A percentile compares a stretch with the other conserved stretches of the same genome.
Conservation (phyloP, 2,888 invertebrate species). For the Oeneis ivallda region DNA sequence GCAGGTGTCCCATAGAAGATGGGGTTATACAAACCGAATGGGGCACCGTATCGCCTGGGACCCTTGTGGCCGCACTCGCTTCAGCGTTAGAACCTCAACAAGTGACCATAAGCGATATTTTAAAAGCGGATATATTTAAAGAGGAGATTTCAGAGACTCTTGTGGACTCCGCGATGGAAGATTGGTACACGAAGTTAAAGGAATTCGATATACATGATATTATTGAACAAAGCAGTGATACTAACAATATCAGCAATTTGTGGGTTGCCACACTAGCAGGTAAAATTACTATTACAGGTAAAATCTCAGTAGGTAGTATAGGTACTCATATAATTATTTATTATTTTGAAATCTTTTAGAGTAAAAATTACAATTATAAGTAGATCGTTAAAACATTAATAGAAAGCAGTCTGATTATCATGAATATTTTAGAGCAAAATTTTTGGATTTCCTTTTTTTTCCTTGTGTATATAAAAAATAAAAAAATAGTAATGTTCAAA, state of each 20-base stretch:
- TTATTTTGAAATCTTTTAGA: no score
- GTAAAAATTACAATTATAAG: neutral
- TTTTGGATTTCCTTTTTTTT: no score
- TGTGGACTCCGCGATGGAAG: slow-evolving; percentile 61
- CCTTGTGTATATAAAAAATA: neutral
- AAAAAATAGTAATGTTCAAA: slow-evolving; percentile 1
- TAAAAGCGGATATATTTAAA: slow-evolving; percentile 65
- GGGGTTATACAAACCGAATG: slow-evolving; percentile 84
- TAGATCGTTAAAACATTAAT: no score
- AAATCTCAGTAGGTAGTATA: neutral
- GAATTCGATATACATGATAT: slow-evolving; percentile 45
- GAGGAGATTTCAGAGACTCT: slow-evolving; percentile 66
- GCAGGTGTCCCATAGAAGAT: slow-evolving; percentile 84
- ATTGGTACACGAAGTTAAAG: slow-evolving; percentile 66
- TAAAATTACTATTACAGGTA: slow-evolving; percentile 36
- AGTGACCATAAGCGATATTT: slow-evolving; percentile 75
- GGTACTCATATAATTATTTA: no score
- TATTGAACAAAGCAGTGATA: slow-evolving; percentile 37
- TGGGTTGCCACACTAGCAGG: slow-evolving; percentile 84
- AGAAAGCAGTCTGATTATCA: no score
- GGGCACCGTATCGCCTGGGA: slow-evolving; percentile 83
- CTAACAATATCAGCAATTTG: slow-evolving; percentile 74
- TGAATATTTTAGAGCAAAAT: no score
- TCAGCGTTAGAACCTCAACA: slow-evolving; percentile 83
- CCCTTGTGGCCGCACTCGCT: slow-evolving; percentile 82